Percentiles rank a stretch among this genome's conserved stretches.
phyloP scores from a whole-genome alignment of 2,797 vertebrate species.

The Hydrocynus forskahlii region DNA sequence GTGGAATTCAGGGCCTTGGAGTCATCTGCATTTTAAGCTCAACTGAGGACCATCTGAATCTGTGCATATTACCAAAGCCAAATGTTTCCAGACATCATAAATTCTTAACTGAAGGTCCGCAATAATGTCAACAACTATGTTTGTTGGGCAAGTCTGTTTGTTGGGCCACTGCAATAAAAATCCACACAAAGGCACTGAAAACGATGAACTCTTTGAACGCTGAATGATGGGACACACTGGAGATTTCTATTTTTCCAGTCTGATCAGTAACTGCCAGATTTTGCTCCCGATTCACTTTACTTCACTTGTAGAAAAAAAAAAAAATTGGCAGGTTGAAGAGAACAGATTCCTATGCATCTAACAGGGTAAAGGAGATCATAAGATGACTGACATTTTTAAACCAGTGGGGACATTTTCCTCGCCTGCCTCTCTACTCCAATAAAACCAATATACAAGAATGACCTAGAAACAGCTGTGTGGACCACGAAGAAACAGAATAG shows the following conservation, averaged over 20 bases:
- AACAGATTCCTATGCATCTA: conserved; percentile 19
- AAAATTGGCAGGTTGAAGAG: not conserved
- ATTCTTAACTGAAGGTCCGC: not conserved
- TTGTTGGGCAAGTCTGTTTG: not conserved
- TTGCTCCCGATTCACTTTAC: not conserved
- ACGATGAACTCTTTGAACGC: conserved; percentile 7
- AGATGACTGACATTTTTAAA: conserved; percentile 18
- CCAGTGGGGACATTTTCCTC: conserved; percentile 11
- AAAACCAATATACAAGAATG: conserved; percentile 19
- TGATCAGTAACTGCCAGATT: conserved; percentile 2
- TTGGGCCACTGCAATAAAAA: not conserved
- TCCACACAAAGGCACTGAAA: conserved; percentile 1
- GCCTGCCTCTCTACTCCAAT: conserved; percentile 12
- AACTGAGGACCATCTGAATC: conserved; percentile 14
- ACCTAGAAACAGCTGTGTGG: conserved; percentile 16
- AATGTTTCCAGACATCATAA: conserved; percentile 26
- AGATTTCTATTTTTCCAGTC: not conserved
- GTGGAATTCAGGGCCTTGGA: conserved; percentile 10
- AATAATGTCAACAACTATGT: not conserved
- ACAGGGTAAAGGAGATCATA: conserved; percentile 4
- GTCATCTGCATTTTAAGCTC: conserved; percentile 17
- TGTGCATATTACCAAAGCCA: conserved; percentile 1
- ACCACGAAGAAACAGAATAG: conserved; percentile 17
- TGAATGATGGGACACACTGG: not conserved
- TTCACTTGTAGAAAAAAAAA: not conserved